phyloP scores from a whole-genome alignment of 2,113 vertebrate species.

The Mola mola region DNA sequence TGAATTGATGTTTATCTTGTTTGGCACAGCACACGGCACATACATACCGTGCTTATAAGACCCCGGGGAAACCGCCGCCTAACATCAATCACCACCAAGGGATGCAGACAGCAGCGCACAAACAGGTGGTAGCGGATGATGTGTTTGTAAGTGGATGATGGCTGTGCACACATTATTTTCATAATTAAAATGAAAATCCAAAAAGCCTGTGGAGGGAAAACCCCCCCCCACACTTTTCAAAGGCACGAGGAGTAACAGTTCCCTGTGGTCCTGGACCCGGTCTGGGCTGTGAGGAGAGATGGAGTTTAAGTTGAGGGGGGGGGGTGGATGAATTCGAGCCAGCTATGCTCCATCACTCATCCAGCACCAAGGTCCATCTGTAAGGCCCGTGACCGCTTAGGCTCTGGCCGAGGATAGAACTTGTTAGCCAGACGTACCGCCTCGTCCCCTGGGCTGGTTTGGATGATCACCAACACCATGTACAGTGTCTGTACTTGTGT shows the following conservation, averaged over 20 bases:
- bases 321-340: conserved; percentile 1
- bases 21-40: conserved; percentile 19
- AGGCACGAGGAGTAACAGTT: conserved; percentile 1
- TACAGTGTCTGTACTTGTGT: conserved; percentile 18
- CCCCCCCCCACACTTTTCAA: background rate
- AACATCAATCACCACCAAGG: conserved; percentile 34
- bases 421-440: conserved; percentile 23
- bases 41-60: conserved; percentile 11
- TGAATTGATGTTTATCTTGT: conserved; percentile 38
- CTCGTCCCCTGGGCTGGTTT: conserved; percentile 6
- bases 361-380: conserved; percentile 29
- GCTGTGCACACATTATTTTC: background rate
- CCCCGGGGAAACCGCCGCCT: conserved; percentile 10
- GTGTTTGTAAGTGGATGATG: conserved; percentile 7
- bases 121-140: conserved; percentile 5
- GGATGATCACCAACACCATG: conserved; percentile 6
- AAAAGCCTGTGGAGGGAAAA: background rate
- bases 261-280: conserved; percentile 6
- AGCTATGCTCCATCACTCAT: conserved; percentile 23
- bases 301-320: background rate
- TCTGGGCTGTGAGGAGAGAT: conserved; percentile 8
- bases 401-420: conserved; percentile 10
- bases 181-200: too few species aligned
- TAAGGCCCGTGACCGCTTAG: conserved; percentile 12
- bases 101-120: conserved; percentile 2